phyloP scores from a whole-genome alignment of 37 sponge, comb jelly and placozoan genomes.

The Halichondria panicea region DNA sequence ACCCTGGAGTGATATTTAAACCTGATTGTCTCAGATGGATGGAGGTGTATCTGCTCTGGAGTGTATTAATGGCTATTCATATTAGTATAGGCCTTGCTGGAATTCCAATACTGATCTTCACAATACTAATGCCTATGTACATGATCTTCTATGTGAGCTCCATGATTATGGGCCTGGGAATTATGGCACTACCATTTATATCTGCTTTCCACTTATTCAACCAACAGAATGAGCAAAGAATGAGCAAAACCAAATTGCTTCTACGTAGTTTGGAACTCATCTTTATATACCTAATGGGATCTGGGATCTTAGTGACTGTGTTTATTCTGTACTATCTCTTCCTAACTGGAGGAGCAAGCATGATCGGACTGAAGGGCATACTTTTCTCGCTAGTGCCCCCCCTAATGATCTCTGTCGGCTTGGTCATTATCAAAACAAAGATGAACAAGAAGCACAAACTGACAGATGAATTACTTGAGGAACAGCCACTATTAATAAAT shows the following conservation, averaged over 20 bases:
- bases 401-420: neutral
- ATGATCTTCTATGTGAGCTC: no score
- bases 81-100: no score
- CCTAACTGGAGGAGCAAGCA: neutral
- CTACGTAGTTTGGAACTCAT: neutral
- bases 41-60: no score
- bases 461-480: no score
- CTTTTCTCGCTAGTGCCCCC: conserved; percentile 2
- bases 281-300: neutral
- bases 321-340: neutral
- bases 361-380: neutral
- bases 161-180: no score
- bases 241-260: neutral
- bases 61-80: no score
- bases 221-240: neutral
- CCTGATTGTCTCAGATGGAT: no score
- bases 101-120: no score
- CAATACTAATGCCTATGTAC: no score
- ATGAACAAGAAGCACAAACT: neutral
- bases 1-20: no score
- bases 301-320: neutral
- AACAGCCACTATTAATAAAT: no score
- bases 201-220: neutral
- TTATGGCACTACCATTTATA: neutral
- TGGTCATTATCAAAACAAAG: neutral